Evolutionary conservation across 2,888 invertebrate species (phyloP).

Genomic region (Leptopterna dolabrata): DNA sequence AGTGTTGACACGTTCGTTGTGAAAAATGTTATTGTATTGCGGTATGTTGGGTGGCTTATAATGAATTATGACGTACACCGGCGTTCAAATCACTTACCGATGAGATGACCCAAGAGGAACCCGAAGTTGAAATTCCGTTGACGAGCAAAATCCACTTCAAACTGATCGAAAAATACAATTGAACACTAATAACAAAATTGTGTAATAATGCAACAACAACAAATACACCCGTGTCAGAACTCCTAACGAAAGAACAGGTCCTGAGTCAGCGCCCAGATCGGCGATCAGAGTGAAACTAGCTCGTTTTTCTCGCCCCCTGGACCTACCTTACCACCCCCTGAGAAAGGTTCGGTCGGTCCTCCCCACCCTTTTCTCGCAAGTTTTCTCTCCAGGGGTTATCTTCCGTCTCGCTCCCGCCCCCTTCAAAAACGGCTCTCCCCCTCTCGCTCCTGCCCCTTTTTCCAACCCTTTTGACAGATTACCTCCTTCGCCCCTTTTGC

Average conservation of each 20-base stretch:
- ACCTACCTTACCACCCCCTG: conserved; percentile 54
- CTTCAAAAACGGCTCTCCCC: neutral
- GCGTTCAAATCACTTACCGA: conserved; percentile 45
- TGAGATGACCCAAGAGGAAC: neutral
- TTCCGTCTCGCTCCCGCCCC: neutral
- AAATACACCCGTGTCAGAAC: conserved; percentile 1
- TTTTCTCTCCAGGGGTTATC: neutral
- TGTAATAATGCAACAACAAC: neutral
- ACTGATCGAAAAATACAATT: neutral
- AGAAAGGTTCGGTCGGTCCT: neutral
- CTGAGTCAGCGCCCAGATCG: neutral
- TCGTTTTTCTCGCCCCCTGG: conserved; percentile 54
- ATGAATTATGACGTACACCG: neutral
- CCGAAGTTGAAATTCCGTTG: neutral
- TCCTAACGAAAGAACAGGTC: neutral
- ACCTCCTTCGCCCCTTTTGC: conserved; percentile 37
- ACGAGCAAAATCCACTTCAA: neutral
- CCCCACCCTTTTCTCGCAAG: neutral
- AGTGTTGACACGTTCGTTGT: no score
- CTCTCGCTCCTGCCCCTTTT: conserved; percentile 20
- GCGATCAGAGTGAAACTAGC: conserved; percentile 43
- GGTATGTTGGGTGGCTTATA: neutral
- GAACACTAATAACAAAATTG: neutral
- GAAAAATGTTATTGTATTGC: no score
- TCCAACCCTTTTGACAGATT: conserved; percentile 51